Base-by-base conservation (phyloP, 2,888 invertebrate species). In the Macrosoma leucophasiata region DNA sequence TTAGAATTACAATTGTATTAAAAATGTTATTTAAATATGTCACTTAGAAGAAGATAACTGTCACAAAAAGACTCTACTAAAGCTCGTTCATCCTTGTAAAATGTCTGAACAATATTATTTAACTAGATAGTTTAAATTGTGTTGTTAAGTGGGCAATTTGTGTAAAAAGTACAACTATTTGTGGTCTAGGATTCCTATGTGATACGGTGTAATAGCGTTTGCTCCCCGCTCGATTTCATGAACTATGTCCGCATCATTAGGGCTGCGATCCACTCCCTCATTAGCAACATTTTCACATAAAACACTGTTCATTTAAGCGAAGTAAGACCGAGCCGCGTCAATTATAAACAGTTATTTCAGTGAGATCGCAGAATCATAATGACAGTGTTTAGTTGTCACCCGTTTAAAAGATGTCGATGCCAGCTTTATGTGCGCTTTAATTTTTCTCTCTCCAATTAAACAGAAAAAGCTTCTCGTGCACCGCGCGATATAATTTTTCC, bases 231-330 rank as follows among this genome's bases (percentile, higher is more conserved):
- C 53, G 46, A 52, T 59, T 62, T 59, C 58, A 60, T 36, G 27
- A 41, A 44, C 67, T 74, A 74, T 71, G 74, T 69, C 68, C 62
- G 62, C 64, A 58, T 72, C 68, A 71, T 75, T 72, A 76, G 58
- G 64, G 55, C 62, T 52, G 62, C 70, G 66, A 59, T 62, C 71
- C 68, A 55, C 60, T 60, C 60, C 41, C 65, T 72, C 72, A 78
- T 78, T 78, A 78, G 66, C 75, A 67, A 75, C 71, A 70, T 73
- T 73, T 69, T 75, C 77, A 74, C 73, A 75, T 75, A 74, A 73
- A 73, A 68, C 64, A 64, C 56, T 62, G 69, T 68, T 65, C 66
- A 62, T 65, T 69, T 72, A 70, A 65, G 62, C 63, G 51, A 59
- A 55, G 64, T 56, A 64, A 63, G 65, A n/a, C 65, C 33, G 33